These are phyloP conservation scores for Lacanobia wlatinum DNA, from an alignment of 2,888 invertebrate genomes.

Conservation along the genomic window DNA sequence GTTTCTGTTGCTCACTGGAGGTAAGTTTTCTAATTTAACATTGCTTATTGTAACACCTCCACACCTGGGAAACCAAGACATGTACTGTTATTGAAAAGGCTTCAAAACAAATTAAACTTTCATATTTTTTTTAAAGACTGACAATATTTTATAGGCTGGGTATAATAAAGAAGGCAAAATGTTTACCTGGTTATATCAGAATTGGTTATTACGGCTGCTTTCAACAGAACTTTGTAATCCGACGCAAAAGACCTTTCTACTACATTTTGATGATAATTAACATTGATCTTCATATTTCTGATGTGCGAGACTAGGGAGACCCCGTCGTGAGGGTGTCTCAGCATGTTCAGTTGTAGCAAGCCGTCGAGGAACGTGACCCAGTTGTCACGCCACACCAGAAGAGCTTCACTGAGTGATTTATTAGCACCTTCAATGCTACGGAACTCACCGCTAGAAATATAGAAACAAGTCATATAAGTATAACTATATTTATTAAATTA, in stretches of 20 bases:
- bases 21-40: slow-evolving; percentile 62
- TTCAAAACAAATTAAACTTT: too few relatives aligned
- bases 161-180: background rate
- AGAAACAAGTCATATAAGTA: background rate
- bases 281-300: slow-evolving; percentile 63
- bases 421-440: slow-evolving; percentile 66
- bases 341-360: slow-evolving; percentile 93
- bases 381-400: slow-evolving; percentile 92
- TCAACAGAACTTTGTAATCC: slow-evolving; percentile 46
- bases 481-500: too few relatives aligned
- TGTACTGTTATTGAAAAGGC: too few relatives aligned
- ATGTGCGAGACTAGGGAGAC: slow-evolving; percentile 91
- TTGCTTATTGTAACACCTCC: slow-evolving; percentile 69
- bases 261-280: slow-evolving; percentile 52
- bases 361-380: slow-evolving; percentile 96
- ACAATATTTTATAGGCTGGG: background rate
- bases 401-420: slow-evolving; percentile 70
- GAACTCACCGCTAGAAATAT: slow-evolving; percentile 70
- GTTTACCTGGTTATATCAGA: slow-evolving; percentile 63
- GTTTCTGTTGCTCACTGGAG: slow-evolving; percentile 30
- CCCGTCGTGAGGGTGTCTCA: slow-evolving; percentile 90
- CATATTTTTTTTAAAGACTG: background rate
- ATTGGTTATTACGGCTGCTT: slow-evolving; percentile 48
- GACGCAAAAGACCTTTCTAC: background rate
- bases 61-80: slow-evolving; percentile 64